Evolutionary conservation across 2,113 vertebrate species (phyloP).

Genomic region (Murina feae): DNA sequence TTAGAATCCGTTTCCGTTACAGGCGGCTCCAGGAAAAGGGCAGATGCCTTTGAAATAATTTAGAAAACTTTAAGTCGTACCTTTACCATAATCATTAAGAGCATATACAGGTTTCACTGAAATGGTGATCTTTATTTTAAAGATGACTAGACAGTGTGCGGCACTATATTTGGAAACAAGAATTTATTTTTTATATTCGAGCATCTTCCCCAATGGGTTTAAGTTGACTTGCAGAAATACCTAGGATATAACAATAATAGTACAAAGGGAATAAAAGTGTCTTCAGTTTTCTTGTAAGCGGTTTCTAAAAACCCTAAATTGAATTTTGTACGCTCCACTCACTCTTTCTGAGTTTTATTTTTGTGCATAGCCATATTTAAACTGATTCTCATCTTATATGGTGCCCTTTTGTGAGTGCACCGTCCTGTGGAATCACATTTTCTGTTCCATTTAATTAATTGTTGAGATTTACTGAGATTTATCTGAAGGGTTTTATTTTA

Average conservation of each 20-base stretch:
- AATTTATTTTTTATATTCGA: not conserved
- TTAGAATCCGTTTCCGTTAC: not conserved
- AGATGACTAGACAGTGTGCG: not conserved
- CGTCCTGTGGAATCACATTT: constrained; percentile 16
- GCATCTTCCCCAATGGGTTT: not conserved
- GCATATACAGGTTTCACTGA: not conserved
- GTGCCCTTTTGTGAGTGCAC: not conserved
- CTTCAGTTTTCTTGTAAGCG: not conserved
- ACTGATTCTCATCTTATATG: not conserved
- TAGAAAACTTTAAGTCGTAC: constrained; percentile 38
- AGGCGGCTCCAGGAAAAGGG: not conserved
- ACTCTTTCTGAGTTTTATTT: not conserved
- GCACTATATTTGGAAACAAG: not conserved
- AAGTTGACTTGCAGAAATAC: not conserved
- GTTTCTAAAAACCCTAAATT: not conserved
- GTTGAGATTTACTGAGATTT: constrained; percentile 43
- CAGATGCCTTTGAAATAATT: not conserved
- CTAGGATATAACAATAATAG: not conserved
- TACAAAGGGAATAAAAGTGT: not conserved
- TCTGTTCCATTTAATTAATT: constrained; percentile 26
- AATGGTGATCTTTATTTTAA: not conserved
- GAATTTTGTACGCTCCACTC: not conserved
- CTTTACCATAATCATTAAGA: not conserved
- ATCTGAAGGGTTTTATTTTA: constrained; percentile 29
- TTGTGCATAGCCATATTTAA: not conserved